phyloP scores from a whole-genome alignment of 1,140 invertebrate genomes.

The Telenomus remus region DNA sequence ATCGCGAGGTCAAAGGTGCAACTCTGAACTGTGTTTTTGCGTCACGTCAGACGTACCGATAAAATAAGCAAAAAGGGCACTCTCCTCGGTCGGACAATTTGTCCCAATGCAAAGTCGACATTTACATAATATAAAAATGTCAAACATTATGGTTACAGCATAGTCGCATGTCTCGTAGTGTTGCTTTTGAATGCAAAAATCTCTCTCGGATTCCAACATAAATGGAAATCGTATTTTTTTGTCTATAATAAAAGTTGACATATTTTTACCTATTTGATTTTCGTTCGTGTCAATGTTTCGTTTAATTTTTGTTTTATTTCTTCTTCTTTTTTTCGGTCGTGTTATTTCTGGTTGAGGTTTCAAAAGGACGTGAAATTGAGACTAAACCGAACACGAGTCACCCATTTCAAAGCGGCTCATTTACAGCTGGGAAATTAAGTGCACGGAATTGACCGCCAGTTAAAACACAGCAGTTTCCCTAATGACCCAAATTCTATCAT shows the following conservation, averaged over 20 bases:
- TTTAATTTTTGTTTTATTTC: too few relatives aligned
- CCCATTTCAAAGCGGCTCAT: not conserved
- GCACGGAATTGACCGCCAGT: not conserved
- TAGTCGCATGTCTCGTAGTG: conserved; percentile 9
- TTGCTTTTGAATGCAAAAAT: not conserved
- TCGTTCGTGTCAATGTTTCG: too few relatives aligned
- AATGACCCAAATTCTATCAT: not conserved
- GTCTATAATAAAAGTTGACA: too few relatives aligned
- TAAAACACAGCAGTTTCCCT: not conserved
- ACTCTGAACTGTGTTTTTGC: too few relatives aligned
- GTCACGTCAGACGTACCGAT: not conserved
- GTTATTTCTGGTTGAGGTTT: not conserved
- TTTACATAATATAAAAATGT: conserved; percentile 28
- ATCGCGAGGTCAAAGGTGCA: not conserved
- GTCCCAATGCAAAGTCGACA: not conserved
- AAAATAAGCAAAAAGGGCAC: conserved; percentile 6
- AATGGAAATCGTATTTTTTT: too few relatives aligned
- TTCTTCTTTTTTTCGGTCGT: too few relatives aligned
- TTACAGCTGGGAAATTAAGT: not conserved
- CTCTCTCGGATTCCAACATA: too few relatives aligned
- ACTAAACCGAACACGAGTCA: not conserved
- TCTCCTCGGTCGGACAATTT: conserved; percentile 13
- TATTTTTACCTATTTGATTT: too few relatives aligned
- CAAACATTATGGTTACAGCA: conserved; percentile 4
- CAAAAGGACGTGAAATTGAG: not conserved